These are phyloP conservation scores for Echiichthys vipera DNA, from an alignment of 2,797 vertebrate species.

Conservation along the genomic window DNA sequence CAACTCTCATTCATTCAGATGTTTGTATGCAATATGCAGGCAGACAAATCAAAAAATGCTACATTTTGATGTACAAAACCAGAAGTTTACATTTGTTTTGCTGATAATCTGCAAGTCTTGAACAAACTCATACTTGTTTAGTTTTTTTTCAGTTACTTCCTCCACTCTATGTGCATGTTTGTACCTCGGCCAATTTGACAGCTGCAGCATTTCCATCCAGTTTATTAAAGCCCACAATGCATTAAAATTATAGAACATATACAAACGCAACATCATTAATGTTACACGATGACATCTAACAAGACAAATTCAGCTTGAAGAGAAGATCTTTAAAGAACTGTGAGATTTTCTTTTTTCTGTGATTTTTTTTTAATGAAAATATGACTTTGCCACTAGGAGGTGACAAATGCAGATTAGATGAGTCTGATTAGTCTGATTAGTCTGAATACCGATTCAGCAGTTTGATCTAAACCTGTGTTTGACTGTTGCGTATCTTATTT, in stretches of 20 bases:
- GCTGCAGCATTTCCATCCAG: constrained; percentile 44
- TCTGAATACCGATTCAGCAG: neutral
- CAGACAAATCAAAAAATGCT: neutral
- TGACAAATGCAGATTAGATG: neutral
- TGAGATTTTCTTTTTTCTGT: neutral
- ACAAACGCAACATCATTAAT: constrained; percentile 5
- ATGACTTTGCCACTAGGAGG: neutral
- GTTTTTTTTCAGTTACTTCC: constrained; percentile 11
- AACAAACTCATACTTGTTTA: constrained; percentile 11
- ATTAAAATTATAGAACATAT: constrained; percentile 17
- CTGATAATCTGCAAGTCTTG: constrained; percentile 9
- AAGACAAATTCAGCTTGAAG: neutral
- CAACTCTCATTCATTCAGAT: neutral
- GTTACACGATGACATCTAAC: neutral
- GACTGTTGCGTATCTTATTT: constrained; percentile 31
- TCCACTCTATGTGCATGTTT: neutral
- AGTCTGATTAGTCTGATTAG: constrained; percentile 4
- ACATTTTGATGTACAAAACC: neutral
- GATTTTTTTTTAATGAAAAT: neutral
- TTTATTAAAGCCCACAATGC: constrained; percentile 36
- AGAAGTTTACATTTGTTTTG: neutral
- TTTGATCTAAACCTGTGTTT: constrained; percentile 13
- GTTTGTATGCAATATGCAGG: neutral
- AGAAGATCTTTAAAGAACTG: neutral
- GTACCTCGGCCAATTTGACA: constrained; percentile 44